Evolutionary conservation across 2,797 vertebrate genomes (phyloP), one percentile per base, ranked within the genome.

Genomic region (Liasis olivaceus): DNA sequence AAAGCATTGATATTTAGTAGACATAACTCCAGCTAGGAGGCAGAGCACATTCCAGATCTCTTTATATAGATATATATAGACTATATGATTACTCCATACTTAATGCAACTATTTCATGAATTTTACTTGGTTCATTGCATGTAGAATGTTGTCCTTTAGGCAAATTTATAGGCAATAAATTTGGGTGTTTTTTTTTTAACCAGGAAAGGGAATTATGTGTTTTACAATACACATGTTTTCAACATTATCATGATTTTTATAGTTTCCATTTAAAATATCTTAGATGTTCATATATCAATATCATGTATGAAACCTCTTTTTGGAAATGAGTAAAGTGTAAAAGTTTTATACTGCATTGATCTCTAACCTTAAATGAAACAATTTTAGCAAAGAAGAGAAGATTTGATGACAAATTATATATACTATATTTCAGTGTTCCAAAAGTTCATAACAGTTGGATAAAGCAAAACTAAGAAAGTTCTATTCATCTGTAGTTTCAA

Each of bases 21-120:
- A 22, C 77, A n/a, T 28, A 20, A 4, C 4, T 64, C 31, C 31
- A 84, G 5, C 26, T 56, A 54, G 51, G 47, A 62, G 58, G 20
- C 72, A 11, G 51, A 85, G 72, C 47, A 56, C 42, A 31, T 22
- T 51, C 17, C 58, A 62, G 42, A 64, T 17, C 56, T 77, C 58
- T 87, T 81, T 87, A 60, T 81, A 28, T 88, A 64, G 69, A 66
- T 47, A 42, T 42, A 42, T 42, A 42, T 66, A 66, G 86, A 87
- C 64, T 86, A 36, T 77, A 87, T 93, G 26, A 58, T 26, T 58
- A 85, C 11, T 51, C 93, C 14, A 51, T 88, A 85, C 47, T 8
- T 81, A 81, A 81, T 47, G 20, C 22, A 4, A 6, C 31, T 91
- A 51, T 42, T 90, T 87, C 66, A 94, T 5, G 87, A 94, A 93